Evolutionary conservation across 2,888 invertebrate species (phyloP).

Genomic region (Philaethria dido): DNA sequence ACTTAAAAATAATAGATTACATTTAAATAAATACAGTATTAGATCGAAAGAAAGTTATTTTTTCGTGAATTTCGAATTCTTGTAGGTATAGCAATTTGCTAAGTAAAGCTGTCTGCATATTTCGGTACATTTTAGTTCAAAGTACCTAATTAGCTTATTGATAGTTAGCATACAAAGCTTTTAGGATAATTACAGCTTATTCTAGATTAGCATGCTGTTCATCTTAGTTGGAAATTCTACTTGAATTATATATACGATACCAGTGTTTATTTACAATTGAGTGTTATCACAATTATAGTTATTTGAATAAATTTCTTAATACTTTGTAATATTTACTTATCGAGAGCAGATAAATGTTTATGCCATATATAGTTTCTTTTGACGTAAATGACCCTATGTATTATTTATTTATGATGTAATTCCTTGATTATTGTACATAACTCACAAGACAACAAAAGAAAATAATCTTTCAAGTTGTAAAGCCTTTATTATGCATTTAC

Average conservation of each 20-base stretch:
- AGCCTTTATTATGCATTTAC: conserved; percentile 16
- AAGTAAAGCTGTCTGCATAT: conserved; percentile 23
- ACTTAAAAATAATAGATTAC: not conserved
- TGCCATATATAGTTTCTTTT: not conserved
- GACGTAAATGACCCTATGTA: not conserved
- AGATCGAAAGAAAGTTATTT: not conserved
- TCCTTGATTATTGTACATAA: not conserved
- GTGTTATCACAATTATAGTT: not conserved
- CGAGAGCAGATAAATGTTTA: not conserved
- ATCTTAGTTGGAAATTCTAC: not conserved
- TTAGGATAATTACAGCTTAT: conserved; percentile 21
- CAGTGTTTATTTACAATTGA: not conserved
- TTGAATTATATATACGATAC: not conserved
- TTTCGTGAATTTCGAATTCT: conserved; percentile 16
- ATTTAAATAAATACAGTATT: not conserved
- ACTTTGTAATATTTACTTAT: not conserved
- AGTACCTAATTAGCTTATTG: conserved; percentile 27
- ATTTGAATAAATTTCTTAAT: not conserved
- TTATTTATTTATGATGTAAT: conserved; percentile 12
- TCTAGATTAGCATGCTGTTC: conserved; percentile 3
- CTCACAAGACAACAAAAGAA: conserved; percentile 13
- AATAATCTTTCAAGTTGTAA: conserved; percentile 18
- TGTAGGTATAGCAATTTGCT: conserved; percentile 20
- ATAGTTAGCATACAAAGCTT: conserved; percentile 15
- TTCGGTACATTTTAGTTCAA: conserved; percentile 12